These are phyloP conservation scores for Hassar affinis DNA, from an alignment of 2,113 vertebrate species.

Conservation along the genomic window DNA sequence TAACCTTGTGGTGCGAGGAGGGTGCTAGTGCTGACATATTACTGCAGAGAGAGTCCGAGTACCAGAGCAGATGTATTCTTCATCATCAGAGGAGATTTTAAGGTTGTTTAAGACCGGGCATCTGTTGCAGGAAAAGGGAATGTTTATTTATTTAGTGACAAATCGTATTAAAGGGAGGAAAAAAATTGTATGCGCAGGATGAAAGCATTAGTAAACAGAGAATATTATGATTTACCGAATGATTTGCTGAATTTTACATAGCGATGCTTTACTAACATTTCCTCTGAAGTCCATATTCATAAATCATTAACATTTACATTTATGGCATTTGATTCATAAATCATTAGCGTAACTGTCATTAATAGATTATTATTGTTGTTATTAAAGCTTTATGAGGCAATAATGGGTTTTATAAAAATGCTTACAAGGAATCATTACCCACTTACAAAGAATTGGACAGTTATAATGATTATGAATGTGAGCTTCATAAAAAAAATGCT, in stretches of 20 bases:
- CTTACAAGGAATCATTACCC: not conserved
- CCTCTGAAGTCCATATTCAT: not conserved
- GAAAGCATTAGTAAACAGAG: not conserved
- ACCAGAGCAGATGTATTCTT: constrained; percentile 46
- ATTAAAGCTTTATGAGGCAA: not conserved
- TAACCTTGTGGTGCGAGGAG: constrained; percentile 52
- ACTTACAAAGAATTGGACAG: not conserved
- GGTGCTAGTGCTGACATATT: constrained; percentile 39
- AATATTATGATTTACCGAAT: too few relatives aligned
- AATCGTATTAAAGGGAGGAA: not conserved
- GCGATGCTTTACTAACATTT: not conserved
- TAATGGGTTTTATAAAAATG: not conserved
- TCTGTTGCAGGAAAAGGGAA: constrained; percentile 36
- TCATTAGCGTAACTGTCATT: not conserved
- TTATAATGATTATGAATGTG: not conserved
- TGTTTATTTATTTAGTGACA: constrained; percentile 20
- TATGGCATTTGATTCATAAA: not conserved
- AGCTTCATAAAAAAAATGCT: not conserved
- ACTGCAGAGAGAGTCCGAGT: constrained; percentile 25
- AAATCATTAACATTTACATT: not conserved
- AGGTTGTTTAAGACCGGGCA: constrained; percentile 40
- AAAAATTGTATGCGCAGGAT: not conserved
- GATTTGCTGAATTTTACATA: not conserved
- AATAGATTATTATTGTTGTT: not conserved
- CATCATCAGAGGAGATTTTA: constrained; percentile 40